These are phyloP conservation scores for Proales similis DNA, from an alignment of 1,140 invertebrate genomes.

Conservation along the genomic window DNA sequence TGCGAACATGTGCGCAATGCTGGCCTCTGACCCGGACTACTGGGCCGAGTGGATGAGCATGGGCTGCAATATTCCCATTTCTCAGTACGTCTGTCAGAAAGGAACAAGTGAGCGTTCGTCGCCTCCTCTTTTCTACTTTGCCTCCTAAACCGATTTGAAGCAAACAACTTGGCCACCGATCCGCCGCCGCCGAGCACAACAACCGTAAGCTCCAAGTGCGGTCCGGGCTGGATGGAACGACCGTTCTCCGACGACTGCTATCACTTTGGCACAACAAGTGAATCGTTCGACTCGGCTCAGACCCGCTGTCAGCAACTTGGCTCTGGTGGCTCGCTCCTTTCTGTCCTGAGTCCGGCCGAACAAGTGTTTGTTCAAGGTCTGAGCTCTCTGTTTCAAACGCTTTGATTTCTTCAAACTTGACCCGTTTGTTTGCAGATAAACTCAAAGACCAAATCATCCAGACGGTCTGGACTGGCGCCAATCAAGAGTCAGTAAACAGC, in stretches of 20 bases:
- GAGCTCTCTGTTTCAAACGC: neutral
- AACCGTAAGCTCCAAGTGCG: conserved; percentile 17
- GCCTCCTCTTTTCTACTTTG: too few species aligned
- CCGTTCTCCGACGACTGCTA: conserved; percentile 35
- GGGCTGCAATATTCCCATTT: conserved; percentile 5
- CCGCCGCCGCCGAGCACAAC: conserved; percentile 24
- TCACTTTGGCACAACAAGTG: neutral
- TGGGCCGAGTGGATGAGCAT: conserved; percentile 31
- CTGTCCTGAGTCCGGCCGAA: conserved; percentile 12
- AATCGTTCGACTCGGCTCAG: conserved; percentile 1
- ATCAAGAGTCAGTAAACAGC: conserved; percentile 7
- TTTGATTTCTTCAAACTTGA: neutral
- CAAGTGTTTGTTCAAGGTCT: conserved; percentile 34
- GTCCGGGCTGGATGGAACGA: conserved; percentile 5
- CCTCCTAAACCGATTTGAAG: neutral
- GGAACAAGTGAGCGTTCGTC: too few species aligned
- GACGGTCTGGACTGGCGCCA: conserved; percentile 24
- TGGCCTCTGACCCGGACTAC: neutral
- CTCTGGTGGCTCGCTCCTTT: conserved; percentile 18
- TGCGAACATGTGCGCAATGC: neutral
- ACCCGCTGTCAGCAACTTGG: conserved; percentile 8
- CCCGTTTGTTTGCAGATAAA: neutral
- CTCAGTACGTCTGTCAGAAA: neutral
- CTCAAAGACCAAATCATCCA: neutral
- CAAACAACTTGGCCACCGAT: neutral